Percentiles rank a stretch among this genome's conserved stretches.
These are phyloP conservation scores for Syrmaticus mikado DNA, from an alignment of 2,113 vertebrate genomes.

Conservation along the genomic window DNA sequence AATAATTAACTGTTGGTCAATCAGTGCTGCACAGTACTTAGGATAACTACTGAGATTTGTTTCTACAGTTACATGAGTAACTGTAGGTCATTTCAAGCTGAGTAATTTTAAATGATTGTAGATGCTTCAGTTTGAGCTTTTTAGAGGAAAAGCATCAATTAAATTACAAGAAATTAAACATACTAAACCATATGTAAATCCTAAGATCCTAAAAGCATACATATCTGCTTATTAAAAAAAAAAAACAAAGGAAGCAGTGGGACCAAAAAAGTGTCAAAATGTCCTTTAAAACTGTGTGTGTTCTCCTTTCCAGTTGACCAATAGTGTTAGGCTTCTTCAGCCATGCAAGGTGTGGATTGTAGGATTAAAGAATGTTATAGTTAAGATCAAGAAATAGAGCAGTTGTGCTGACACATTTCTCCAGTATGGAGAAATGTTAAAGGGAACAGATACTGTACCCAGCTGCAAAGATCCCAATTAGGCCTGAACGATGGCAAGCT, in stretches of 20 bases:
- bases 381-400: not conserved
- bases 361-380: not conserved
- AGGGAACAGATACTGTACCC: not conserved
- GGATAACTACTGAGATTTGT: not conserved
- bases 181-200: not conserved
- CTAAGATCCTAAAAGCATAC: not conserved
- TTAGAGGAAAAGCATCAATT: not conserved
- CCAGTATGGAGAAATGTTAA: not conserved
- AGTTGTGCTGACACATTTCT: not conserved
- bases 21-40: not conserved
- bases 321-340: not conserved
- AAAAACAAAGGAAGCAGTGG: not conserved
- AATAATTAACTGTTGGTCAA: constrained; percentile 58
- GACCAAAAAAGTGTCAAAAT: not conserved
- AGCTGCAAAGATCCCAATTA: constrained; percentile 11
- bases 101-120: not conserved
- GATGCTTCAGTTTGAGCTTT: constrained; percentile 29
- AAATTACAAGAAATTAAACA: not conserved
- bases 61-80: constrained; percentile 3
- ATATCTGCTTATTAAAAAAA: not conserved
- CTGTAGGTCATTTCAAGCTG: constrained; percentile 14
- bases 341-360: not conserved
- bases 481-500: not conserved
- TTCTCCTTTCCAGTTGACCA: not conserved
- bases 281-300: not conserved